Evolutionary conservation across 2,113 vertebrate species (phyloP), one percentile per base, ranked within the genome.

Genomic region (Mastomys natalensis): DNA sequence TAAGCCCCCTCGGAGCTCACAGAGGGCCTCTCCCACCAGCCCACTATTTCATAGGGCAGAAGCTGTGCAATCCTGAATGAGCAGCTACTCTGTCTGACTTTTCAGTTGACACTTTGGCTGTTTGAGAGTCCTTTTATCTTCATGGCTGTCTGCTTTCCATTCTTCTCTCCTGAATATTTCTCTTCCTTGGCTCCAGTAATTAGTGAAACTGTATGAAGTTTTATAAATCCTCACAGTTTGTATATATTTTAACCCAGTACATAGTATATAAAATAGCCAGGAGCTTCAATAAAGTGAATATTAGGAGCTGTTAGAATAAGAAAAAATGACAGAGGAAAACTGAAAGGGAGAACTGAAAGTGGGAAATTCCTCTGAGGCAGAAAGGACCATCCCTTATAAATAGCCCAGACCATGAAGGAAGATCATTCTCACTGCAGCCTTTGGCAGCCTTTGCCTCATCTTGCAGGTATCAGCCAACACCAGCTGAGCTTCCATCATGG

Each of bases 311-410:
- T 58, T n/a, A 68, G 16, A 81, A 72, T 31, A 55, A 31, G 34
- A 43, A 77, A 81, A 70, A 93, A 82, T 97, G 97, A 98, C 97
- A 98, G 76, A 97, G 86, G 93, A 95, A 97, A 98, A 98, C 78
- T 93, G 96, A 97, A 98, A 98, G 66, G 73, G 94, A 95, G 94
- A 97, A 93, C 73, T 92, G 96, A 96, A 97, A 97, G 70, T 97
- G 96, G 97, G 97, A 96, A 97, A 95, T 95, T 81, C 96, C 96
- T 92, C 1, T 74, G 53, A 51, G 91, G 48, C 19, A 95, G 85
- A 76, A 51, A 85, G 73, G 48, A 81, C 43, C 62, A 66, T 82
- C 73, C 89, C 70, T 22, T 87, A 94, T 98, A 98, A 97, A 94
- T 86, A 97, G 92, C 60, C 43, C 60, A n/a, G 15, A 4, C 84